Evolutionary conservation across 2,888 invertebrate genomes (phyloP), one percentile per base, ranked within the genome.

Genomic region (Cataglyphis rosenhaueri): DNA sequence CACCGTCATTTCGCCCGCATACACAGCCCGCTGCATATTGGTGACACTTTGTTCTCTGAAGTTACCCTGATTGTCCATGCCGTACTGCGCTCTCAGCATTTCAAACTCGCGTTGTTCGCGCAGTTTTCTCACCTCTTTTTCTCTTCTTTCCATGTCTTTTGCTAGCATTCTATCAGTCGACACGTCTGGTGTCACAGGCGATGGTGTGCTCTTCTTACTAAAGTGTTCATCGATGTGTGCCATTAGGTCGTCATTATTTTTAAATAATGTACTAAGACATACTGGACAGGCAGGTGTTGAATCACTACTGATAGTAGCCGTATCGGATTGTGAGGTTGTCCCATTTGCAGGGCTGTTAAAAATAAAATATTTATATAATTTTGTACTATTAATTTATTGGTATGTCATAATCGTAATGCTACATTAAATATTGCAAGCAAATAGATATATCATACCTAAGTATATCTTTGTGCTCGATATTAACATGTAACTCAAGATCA

Each of bases 41-140:
- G 96, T 96, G 21, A 97, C 96, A 32, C 97, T 97, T 85, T 98
- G 97, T 91, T 97, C 97, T 66, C 96, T 95, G 94, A 97, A 98
- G 91, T 97, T 97, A 8, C 97, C 97, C 91, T 97, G 97, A 93
- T 97, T 97, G 92, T 98, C 98, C 98, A 98, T 98, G 1, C 98
- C 98, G 92, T 98, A 98, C 93, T 98, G 97, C 1, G 97, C 98
- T 92, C 97, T 95, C 55, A 98, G 93, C 94, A 97, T 95, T 92
- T 97, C 97, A 93, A 98, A 98, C 93, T 98, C 98, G 65, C 97
- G 96, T 92, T 97, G 97, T 92, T 98, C 98, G 35, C 97, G 95
- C 86, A 96, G 95, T 88, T 96, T 96, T 89, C 97, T 96, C 0
- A 97, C 97, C 92, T 97, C 97, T 84, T 96, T 95, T 85, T 97